Conservation (phyloP, 2,888 invertebrate genomes). For the Heliconius aoede region DNA sequence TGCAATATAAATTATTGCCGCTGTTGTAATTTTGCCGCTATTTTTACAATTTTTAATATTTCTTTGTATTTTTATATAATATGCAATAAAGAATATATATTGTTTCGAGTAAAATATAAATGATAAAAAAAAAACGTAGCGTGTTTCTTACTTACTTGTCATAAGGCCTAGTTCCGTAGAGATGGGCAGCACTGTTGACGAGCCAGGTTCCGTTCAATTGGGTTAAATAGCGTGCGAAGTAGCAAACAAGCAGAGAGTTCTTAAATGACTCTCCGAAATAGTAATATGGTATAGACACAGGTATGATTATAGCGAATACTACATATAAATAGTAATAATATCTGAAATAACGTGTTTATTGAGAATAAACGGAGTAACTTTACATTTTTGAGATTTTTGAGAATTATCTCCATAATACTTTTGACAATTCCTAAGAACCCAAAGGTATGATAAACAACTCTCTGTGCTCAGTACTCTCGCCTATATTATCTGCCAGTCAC, state of each 20-base stretch:
- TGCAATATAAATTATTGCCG: no score
- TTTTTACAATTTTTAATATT: no score
- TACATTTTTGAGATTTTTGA: neutral
- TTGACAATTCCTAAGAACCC: no score
- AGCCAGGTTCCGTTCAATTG: slow-evolving; percentile 91
- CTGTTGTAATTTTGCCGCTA: no score
- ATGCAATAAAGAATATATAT: no score
- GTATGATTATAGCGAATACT: slow-evolving; percentile 84
- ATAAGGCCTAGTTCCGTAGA: slow-evolving; percentile 90
- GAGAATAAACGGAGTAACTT: slow-evolving; percentile 37
- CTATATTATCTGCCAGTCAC: no score
- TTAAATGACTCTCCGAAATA: slow-evolving; percentile 87
- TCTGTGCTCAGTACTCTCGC: slow-evolving; percentile 1
- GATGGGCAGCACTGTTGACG: slow-evolving; percentile 92
- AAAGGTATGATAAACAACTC: neutral
- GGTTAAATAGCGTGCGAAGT: slow-evolving; percentile 84
- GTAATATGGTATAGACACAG: slow-evolving; percentile 86
- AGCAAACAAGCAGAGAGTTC: slow-evolving; percentile 85
- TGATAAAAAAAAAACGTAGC: neutral
- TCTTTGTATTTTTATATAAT: no score
- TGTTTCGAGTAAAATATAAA: no score
- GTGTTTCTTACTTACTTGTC: slow-evolving; percentile 86
- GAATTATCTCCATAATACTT: no score
- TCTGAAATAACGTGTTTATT: slow-evolving; percentile 73
- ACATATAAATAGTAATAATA: slow-evolving; percentile 85